Evolutionary conservation across 1,140 invertebrate genomes (phyloP), one percentile per base, ranked within the genome.

Genomic region (Trinorchestia longiramus): DNA sequence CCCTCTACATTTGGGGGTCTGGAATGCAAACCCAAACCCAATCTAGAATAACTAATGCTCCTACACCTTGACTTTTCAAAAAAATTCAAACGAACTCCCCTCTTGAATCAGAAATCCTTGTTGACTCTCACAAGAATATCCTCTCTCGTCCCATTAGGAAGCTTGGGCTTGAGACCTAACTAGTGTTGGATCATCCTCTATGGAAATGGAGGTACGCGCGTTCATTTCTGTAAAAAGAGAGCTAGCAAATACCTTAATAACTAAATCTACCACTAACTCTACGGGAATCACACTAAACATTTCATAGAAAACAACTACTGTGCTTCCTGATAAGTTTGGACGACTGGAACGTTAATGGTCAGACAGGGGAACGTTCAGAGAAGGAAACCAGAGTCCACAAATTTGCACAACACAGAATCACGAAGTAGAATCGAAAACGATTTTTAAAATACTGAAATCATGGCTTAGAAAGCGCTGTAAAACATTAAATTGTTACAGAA

Each of bases 211-310:
- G 28, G 28, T 36, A 77, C 11, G 62, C 47, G 62, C 62, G 6
- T 53, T 53, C 6, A 19, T 19, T 19, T 19, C 47, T 53, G 47
- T 19, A 53, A 19, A 53, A 8, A 6, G 47, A 53, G 1, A 77
- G 62, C 62, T 3, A 77, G 15, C 62, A 77, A 36, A 11, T 28
- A 77, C 28, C 62, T 77, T 77, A 77, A 77, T 77, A 19, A 77
- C 28, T 23, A 77, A 77, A 77, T 77, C 62, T 77, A 77, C 36
- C 62, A 77, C 62, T 77, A 77, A 77, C 15, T 77, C 62, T 77
- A 77, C 62, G 62, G 62, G 62, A 77, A 77, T 77, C 62, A 77
- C 62, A 77, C 62, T 77, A 77, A 77, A 77, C 62, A 77, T 77
- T 36, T 77, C 62, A 77, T 77, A 77, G 62, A 77, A 77, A 77